Percentiles rank a stretch among this genome's conserved stretches.
phyloP scores from a whole-genome alignment of 2,888 invertebrate genomes.

The Diogma glabrata region DNA sequence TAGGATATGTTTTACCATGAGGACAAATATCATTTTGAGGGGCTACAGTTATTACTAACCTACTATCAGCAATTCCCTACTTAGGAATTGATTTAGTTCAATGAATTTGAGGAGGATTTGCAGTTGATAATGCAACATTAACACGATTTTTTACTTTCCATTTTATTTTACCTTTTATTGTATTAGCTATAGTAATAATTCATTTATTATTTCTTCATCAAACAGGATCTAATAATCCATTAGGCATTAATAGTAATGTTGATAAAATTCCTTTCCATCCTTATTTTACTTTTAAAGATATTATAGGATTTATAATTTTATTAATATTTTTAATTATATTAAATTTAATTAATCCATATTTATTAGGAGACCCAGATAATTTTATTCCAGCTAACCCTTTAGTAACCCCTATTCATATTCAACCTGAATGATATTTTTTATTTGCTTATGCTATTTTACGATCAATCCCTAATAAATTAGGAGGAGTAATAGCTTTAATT shows the following conservation, averaged over 20 bases:
- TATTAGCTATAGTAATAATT: slow-evolving; percentile 46
- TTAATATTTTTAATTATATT: too few species aligned
- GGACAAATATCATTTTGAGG: slow-evolving; percentile 72
- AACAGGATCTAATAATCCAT: slow-evolving; percentile 55
- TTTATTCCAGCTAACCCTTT: slow-evolving; percentile 43
- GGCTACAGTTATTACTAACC: slow-evolving; percentile 66
- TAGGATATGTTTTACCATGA: slow-evolving; percentile 63
- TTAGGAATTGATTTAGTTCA: too few species aligned
- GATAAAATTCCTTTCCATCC: slow-evolving; percentile 60
- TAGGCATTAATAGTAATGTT: slow-evolving; percentile 51
- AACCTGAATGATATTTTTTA: slow-evolving; percentile 77
- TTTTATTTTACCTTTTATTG: slow-evolving; percentile 59
- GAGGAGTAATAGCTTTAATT: slow-evolving; percentile 44
- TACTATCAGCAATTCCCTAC: too few species aligned
- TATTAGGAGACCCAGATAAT: slow-evolving; percentile 60
- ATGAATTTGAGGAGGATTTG: too few species aligned
- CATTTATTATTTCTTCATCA: slow-evolving; percentile 54
- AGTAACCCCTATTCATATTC: slow-evolving; percentile 60
- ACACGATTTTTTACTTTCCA: slow-evolving; percentile 67
- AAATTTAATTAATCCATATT: slow-evolving; percentile 43
- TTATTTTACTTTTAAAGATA: slow-evolving; percentile 53
- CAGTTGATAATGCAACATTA: slow-evolving; percentile 59
- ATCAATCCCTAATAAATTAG: slow-evolving; percentile 68
- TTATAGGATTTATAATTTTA: slow-evolving; percentile 48
- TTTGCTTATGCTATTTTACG: slow-evolving; percentile 73